Conservation (phyloP, 2,888 invertebrate species). For the Cryptus viduatorius region DNA sequence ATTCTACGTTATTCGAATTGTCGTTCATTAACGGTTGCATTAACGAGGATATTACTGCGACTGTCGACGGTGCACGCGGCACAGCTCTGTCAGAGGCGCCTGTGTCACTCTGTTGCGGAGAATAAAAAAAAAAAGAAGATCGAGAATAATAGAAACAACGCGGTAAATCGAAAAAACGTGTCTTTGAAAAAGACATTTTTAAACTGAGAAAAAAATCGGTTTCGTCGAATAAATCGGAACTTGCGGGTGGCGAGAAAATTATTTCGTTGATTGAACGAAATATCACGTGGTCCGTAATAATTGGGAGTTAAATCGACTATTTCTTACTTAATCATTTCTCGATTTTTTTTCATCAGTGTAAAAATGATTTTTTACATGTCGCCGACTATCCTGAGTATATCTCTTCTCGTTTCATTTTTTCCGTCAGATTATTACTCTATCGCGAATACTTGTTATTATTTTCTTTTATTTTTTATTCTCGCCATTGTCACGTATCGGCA, state of each 20-base stretch:
- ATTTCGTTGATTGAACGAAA: no score
- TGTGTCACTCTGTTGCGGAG: constrained; percentile 2
- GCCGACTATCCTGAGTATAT: background rate
- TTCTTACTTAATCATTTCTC: no score
- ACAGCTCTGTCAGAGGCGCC: constrained; percentile 52
- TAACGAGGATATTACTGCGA: constrained; percentile 35
- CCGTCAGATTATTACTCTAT: background rate
- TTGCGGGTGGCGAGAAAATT: no score
- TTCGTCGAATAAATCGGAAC: no score
- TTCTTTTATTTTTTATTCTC: background rate
- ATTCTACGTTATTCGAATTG: constrained; percentile 59
- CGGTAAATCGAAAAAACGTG: background rate
- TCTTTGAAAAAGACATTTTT: background rate
- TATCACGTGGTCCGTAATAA: no score
- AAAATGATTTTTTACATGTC: background rate
- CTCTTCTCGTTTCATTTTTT: background rate
- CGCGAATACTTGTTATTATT: background rate
- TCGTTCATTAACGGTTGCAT: constrained; percentile 62
- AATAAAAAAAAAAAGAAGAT: constrained; percentile 6
- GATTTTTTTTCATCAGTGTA: background rate
- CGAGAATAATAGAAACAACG: background rate
- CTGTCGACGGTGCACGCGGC: constrained; percentile 31
- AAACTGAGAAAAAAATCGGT: no score
- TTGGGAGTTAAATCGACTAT: no score
- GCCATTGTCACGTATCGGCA: background rate